Evolutionary conservation across 2,888 invertebrate species (phyloP), one percentile per base, ranked within the genome.

Genomic region (Drosophila ustulata): DNA sequence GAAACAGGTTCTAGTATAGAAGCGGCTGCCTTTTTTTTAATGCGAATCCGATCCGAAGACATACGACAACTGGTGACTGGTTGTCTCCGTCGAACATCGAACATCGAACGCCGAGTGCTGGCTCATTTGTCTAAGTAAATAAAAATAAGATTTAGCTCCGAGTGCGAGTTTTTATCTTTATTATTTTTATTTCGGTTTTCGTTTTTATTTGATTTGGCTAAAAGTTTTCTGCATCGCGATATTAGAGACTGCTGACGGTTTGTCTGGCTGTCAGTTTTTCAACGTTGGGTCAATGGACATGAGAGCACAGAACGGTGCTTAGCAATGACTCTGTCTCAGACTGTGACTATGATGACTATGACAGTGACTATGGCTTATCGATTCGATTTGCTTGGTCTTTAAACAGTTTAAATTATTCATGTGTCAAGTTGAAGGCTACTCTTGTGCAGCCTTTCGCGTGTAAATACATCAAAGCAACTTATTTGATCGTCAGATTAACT

Each of bases 281-380:
- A 70, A 70, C 69, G 82, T 55, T 85, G 79, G 87, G 89, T 89
- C 89, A 89, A 89, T 81, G 88, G 77, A 89, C 89, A 89, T 58
- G 34, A 34, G 56, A 67, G 37, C 32, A 30, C 18, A 56, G 55
- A 55, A 47, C 30, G 30, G n/a, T 62, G 46, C 37, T 53, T 28
- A 41, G n/a, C 52, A 53, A 47, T 47, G 66, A 65, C 61, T 56
- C 52, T 46, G 39, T 41, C 39, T 41, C 39, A 18, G 70, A 57
- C 41, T 59, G 30, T 39, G 57, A 64, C 62, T 56, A 39, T 49
- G 67, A 39, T 49, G 67, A 59, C 66, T 71, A 8, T 32, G 69
- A 62, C 46, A 46, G 32, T 25, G 26, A 39, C 57, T 49, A 62
- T 64, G 66, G 66, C 72, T 75, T 72, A 75, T 77, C 77, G 72